Percentiles rank a stretch among this genome's conserved stretches.
Conservation (phyloP, 2,113 vertebrate species). For the Hyla sarda region DNA sequence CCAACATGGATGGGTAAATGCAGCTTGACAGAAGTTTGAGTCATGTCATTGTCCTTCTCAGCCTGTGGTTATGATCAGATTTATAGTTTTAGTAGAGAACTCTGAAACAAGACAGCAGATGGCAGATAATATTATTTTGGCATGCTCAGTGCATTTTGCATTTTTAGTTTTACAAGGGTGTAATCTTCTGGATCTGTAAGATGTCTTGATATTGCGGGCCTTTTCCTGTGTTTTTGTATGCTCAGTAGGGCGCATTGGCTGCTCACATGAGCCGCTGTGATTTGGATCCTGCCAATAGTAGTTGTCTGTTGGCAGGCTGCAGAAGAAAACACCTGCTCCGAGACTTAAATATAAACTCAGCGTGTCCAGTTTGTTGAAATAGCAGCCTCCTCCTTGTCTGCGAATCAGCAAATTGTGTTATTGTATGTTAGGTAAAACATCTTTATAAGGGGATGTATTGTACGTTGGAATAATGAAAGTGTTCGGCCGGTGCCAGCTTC, state of each 20-base stretch:
- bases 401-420: neutral
- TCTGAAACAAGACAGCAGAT: neutral
- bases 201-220: neutral
- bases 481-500: neutral
- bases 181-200: neutral
- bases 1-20: neutral
- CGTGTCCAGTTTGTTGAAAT: conserved; percentile 17
- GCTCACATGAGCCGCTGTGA: neutral
- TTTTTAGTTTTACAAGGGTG: neutral
- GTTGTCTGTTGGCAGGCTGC: conserved; percentile 14
- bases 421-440: neutral
- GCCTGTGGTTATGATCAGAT: neutral
- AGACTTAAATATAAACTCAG: conserved; percentile 11
- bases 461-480: neutral
- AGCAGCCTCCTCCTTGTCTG: conserved; percentile 15
- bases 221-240: neutral
- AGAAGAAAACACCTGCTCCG: conserved; percentile 26
- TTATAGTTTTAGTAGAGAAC: neutral
- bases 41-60: too few species aligned
- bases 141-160: neutral
- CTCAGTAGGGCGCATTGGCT: neutral
- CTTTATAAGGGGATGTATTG: neutral
- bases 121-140: neutral
- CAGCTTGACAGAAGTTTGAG: neutral
- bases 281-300: conserved; percentile 27